These are phyloP conservation scores for Nesogale talazaci DNA, from an alignment of 2,113 vertebrate species.

Conservation along the genomic window DNA sequence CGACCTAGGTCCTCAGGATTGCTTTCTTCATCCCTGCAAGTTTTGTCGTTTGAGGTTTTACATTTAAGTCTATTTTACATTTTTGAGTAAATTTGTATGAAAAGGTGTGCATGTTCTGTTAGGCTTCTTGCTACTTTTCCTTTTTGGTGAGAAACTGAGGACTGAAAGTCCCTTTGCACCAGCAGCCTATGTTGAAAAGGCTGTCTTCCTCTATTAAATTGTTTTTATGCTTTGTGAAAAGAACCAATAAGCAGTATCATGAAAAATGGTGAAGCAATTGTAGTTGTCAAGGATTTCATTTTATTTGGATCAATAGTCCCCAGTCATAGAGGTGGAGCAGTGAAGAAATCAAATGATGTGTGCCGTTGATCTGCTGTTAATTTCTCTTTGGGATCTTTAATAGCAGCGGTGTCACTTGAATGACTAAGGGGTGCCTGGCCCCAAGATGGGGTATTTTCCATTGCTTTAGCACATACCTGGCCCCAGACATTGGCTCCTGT, in stretches of 20 bases:
- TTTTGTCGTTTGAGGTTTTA: too few relatives aligned
- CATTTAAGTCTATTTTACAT: neutral
- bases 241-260: neutral
- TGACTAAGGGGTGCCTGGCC: neutral
- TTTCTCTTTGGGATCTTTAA: neutral
- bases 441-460: neutral
- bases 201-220: neutral
- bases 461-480: neutral
- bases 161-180: neutral
- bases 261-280: neutral
- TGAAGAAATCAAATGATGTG: neutral
- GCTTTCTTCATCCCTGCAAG: too few relatives aligned
- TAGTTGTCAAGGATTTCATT: neutral
- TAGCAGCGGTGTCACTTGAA: neutral
- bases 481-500: neutral
- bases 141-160: too few relatives aligned
- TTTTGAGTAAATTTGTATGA: neutral
- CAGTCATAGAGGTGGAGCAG: neutral
- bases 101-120: neutral
- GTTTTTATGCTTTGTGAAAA: slow-evolving; percentile 28
- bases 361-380: neutral
- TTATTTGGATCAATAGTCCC: neutral
- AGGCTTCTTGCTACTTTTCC: neutral
- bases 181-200: slow-evolving; percentile 17
- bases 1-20: neutral